A percentile compares a stretch with the other conserved stretches of the same genome.
Evolutionary conservation across 2,888 invertebrate species (phyloP).

Genomic region (Camptogramma bilineatum): DNA sequence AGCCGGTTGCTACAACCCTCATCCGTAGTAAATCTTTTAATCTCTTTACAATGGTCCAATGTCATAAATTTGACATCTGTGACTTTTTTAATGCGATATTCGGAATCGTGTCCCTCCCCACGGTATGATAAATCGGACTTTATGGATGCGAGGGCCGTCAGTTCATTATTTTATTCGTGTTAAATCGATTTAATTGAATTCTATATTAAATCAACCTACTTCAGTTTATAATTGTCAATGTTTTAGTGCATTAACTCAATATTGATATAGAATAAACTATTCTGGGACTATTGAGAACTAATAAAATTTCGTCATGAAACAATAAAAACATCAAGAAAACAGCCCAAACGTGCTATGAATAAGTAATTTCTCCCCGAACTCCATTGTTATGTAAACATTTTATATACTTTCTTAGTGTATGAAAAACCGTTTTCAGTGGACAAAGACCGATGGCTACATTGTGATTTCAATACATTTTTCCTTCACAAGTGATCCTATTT

Average conservation of each 20-base stretch:
- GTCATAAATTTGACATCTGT: conserved; percentile 85
- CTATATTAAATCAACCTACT: conserved; percentile 46
- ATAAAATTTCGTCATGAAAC: conserved; percentile 53
- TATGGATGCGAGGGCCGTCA: conserved; percentile 74
- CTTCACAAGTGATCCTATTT: conserved; percentile 79
- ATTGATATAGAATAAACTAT: conserved; percentile 2
- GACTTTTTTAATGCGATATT: conserved; percentile 85
- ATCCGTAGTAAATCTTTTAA: conserved; percentile 82
- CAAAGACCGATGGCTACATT: conserved; percentile 78
- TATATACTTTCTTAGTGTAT: conserved; percentile 51
- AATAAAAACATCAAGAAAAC: conserved; percentile 62
- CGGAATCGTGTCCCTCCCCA: conserved; percentile 81
- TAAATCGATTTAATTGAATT: conserved; percentile 74
- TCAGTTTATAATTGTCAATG: conserved; percentile 1
- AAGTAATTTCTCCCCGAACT: conserved; percentile 75
- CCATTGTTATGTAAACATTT: conserved; percentile 77
- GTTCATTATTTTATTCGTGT: conserved; percentile 80
- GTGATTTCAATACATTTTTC: conserved; percentile 83
- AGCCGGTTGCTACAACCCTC: conserved; percentile 52
- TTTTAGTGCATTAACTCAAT: no score
- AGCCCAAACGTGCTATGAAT: conserved; percentile 75
- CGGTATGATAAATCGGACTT: conserved; percentile 84
- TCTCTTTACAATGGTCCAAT: conserved; percentile 83
- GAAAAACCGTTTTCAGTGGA: conserved; percentile 71
- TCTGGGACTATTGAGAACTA: conserved; percentile 4